Evolutionary conservation across 2,888 invertebrate species (phyloP).

Genomic region (Trimorus sp.): DNA sequence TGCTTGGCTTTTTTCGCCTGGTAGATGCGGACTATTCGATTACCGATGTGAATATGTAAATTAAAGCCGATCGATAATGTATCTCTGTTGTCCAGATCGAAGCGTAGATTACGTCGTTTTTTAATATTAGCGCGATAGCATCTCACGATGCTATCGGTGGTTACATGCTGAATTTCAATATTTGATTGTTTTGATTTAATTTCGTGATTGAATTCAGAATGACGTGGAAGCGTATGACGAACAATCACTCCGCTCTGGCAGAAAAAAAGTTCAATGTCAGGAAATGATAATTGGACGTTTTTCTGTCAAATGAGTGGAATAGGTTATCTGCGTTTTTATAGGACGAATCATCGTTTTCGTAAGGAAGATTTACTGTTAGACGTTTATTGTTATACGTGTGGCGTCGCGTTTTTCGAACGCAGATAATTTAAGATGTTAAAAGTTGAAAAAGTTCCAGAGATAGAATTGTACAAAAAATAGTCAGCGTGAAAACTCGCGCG

Average conservation of each 20-base stretch:
- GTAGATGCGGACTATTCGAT: neutral
- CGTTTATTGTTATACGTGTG: too few relatives aligned
- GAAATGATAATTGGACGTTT: too few relatives aligned
- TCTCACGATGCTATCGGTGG: constrained; percentile 23
- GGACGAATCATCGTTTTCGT: too few relatives aligned
- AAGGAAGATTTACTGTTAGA: too few relatives aligned
- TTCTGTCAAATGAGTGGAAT: too few relatives aligned
- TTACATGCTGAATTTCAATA: constrained; percentile 23
- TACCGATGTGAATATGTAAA: constrained; percentile 33
- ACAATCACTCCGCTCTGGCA: neutral
- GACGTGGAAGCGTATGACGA: constrained; percentile 1
- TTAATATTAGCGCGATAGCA: constrained; percentile 30
- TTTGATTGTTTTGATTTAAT: constrained; percentile 22
- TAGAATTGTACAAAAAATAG: too few relatives aligned
- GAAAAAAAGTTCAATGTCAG: too few relatives aligned
- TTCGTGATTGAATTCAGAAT: constrained; percentile 24
- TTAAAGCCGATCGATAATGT: constrained; percentile 17
- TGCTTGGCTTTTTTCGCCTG: neutral
- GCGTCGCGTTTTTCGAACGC: too few relatives aligned
- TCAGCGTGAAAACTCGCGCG: too few relatives aligned
- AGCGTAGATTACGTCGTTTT: constrained; percentile 21
- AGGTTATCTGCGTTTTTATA: too few relatives aligned
- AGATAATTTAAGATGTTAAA: too few relatives aligned
- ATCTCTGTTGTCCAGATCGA: constrained; percentile 13
- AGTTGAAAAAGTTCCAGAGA: too few relatives aligned